These are phyloP conservation scores for Euclidia mi DNA, from an alignment of 2,888 invertebrate genomes.

Conservation along the genomic window DNA sequence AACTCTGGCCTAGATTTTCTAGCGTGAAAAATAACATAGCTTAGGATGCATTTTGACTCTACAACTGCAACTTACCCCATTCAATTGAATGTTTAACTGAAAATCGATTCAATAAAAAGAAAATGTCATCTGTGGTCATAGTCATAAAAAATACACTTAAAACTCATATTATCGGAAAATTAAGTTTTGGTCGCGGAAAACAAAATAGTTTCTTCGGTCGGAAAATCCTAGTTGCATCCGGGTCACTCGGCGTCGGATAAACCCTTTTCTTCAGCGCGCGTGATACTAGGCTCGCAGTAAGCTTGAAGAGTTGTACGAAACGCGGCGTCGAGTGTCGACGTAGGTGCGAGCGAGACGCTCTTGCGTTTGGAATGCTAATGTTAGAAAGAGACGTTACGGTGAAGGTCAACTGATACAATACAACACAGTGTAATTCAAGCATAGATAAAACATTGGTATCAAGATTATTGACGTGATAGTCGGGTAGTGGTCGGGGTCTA, in stretches of 20 bases:
- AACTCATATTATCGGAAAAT: slow-evolving; percentile 35
- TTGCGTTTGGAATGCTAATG: slow-evolving; percentile 81
- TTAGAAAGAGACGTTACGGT: slow-evolving; percentile 73
- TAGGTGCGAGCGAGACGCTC: slow-evolving; percentile 74
- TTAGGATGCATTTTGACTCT: slow-evolving; percentile 17
- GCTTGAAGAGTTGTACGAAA: slow-evolving; percentile 73
- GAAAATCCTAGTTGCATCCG: slow-evolving; percentile 86
- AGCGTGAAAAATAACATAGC: slow-evolving; percentile 59
- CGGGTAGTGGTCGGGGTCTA: slow-evolving; percentile 18
- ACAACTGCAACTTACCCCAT: slow-evolving; percentile 13
- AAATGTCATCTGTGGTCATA: neutral
- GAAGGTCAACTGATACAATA: slow-evolving; percentile 87
- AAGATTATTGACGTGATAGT: slow-evolving; percentile 34
- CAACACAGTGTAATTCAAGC: slow-evolving; percentile 69
- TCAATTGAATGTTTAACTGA: neutral
- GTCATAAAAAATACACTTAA: slow-evolving; percentile 1
- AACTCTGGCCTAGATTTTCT: slow-evolving; percentile 79
- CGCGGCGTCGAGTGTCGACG: slow-evolving; percentile 61
- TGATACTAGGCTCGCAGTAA: slow-evolving; percentile 87
- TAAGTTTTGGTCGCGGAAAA: slow-evolving; percentile 71
- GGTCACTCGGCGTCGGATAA: slow-evolving; percentile 88
- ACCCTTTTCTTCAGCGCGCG: slow-evolving; percentile 90
- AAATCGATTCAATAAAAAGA: neutral
- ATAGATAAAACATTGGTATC: slow-evolving; percentile 58
- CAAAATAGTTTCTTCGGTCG: slow-evolving; percentile 71